Conservation (phyloP, 2,113 vertebrate genomes). For the Pelvicachromis taeniatus region DNA sequence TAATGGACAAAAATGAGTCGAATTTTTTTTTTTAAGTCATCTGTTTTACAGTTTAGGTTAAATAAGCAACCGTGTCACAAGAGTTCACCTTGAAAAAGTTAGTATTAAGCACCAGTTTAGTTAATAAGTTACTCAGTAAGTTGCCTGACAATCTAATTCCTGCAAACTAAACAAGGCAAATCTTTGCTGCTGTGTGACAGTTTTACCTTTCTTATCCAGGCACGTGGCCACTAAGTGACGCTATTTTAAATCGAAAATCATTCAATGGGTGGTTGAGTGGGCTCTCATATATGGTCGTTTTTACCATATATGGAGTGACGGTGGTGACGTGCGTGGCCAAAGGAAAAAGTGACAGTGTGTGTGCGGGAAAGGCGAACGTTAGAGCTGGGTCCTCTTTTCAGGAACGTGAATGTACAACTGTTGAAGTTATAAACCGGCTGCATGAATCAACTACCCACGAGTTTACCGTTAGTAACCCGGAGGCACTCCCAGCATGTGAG, state of each 20-base stretch:
- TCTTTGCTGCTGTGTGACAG: neutral
- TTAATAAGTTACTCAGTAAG: neutral
- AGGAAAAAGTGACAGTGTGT: conserved; percentile 46
- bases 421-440: neutral
- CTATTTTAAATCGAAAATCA: neutral
- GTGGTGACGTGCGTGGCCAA: conserved; percentile 21
- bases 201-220: neutral
- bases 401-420: too few species aligned
- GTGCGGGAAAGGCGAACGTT: conserved; percentile 61
- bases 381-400: neutral
- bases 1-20: rapidly evolving
- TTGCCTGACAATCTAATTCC: neutral
- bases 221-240: neutral
- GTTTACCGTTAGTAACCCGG: neutral
- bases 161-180: neutral
- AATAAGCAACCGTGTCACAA: neutral
- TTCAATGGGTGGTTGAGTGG: neutral
- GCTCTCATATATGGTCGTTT: conserved; percentile 35
- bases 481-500: conserved; percentile 12
- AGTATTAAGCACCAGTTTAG: neutral
- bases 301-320: conserved; percentile 6
- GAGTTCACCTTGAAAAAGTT: neutral
- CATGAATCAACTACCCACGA: too few species aligned
- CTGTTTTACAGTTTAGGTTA: neutral
- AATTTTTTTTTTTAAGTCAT: neutral